Base-by-base conservation (phyloP, 2,113 vertebrate species). In the Apaloderma vittatum region DNA sequence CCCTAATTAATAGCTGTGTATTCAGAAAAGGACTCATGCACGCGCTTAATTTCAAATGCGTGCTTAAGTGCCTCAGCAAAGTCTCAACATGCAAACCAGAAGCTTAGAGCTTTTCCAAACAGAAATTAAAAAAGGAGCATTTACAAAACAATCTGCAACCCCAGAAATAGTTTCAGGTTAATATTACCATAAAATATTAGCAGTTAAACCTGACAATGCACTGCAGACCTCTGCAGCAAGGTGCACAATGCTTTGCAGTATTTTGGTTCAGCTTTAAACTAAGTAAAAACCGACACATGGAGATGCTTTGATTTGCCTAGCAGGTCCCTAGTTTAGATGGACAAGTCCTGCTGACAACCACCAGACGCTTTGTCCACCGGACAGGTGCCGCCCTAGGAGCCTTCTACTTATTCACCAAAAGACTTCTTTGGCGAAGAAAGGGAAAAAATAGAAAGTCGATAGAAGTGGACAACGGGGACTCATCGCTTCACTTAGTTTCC, bases 1-100 rank as follows among this genome's bases (percentile, higher is more conserved):
- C 48, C 65, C 58, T 91, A 80, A 94, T 95, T 95, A 97, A 80
- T 49, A 94, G 92, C 49, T 82, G 63, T 67, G 34, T 78, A 89
- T 90, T 90, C 82, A 90, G 86, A 67, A 68, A 88, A 86, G 61
- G 43, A 89, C 72, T 94, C 93, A 94, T 49, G 57, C 34, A 92
- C 63, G 51, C 18, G 65, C 57, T 72, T 84, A n/a, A 84, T 85
- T 97, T 93, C 73, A 75, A 84, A 74, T 49, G 23, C 0, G 1
- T 77, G 90, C 57, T 86, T 87, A 92, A 93, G 90, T 72, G 83
- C 76, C 65, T 86, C 65, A 45, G 83, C 68, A 68, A 90, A 97
- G 77, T 81, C 73, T 86, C 80, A 92, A 80, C 5, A 2, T 24
- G 63, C 30, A 43, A 84, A 68, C 61, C 30, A 74, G 72, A 89